phyloP scores from a whole-genome alignment of 2,888 invertebrate genomes.

The Lasius fuliginosus region DNA sequence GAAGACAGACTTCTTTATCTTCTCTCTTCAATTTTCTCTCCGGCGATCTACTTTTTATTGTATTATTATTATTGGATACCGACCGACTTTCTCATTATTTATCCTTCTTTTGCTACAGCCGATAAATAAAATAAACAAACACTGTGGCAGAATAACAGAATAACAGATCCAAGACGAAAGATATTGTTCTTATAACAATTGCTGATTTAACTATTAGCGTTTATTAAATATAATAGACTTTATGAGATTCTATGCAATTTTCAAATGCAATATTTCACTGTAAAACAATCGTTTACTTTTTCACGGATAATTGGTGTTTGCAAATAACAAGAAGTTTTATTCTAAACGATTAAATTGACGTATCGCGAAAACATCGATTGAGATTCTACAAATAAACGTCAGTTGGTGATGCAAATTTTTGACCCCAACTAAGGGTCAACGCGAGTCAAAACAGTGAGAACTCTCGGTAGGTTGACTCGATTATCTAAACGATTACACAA shows the following conservation, averaged over 20 bases:
- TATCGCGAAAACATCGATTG: not conserved
- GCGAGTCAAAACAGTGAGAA: not conserved
- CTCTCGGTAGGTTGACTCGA: slow-evolving; percentile 16
- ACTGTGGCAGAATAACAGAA: not conserved
- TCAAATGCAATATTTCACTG: not conserved
- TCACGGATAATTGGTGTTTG: not conserved
- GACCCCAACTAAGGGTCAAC: not conserved
- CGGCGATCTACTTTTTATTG: slow-evolving; percentile 20
- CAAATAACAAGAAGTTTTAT: not conserved
- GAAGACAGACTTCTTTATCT: slow-evolving; percentile 16
- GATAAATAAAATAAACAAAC: not conserved
- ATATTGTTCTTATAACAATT: not conserved
- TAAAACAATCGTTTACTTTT: not conserved
- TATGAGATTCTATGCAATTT: not conserved
- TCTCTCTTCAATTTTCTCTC: slow-evolving; percentile 23
- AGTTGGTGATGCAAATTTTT: not conserved
- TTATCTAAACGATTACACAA: slow-evolving; percentile 48
- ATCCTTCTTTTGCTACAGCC: not conserved
- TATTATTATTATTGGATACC: slow-evolving; percentile 40
- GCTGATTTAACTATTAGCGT: not conserved
- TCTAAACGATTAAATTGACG: not conserved
- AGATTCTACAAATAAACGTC: not conserved
- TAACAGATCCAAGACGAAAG: not conserved
- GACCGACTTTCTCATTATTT: slow-evolving; percentile 1
- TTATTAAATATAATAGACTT: not conserved